Percentiles rank a stretch among this genome's conserved stretches.
These are phyloP conservation scores for Dendronephthya gigantea DNA, from an alignment of 64 coral and sea anemone genomes.

Conservation along the genomic window DNA sequence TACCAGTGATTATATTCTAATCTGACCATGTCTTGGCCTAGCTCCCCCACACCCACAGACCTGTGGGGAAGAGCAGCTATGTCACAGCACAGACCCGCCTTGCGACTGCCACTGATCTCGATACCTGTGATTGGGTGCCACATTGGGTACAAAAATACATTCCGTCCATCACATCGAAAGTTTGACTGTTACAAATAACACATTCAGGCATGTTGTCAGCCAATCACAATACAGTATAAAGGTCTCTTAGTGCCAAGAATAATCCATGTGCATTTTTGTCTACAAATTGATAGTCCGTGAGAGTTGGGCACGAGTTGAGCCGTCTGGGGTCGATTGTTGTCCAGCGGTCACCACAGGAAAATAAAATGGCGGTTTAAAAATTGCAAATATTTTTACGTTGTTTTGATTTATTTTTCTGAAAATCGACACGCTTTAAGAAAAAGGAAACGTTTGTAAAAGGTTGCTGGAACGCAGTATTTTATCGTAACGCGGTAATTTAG, in stretches of 20 bases:
- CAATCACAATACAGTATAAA: neutral
- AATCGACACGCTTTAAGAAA: neutral
- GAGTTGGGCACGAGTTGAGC: neutral
- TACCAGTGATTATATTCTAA: too few relatives aligned
- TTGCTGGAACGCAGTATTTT: neutral
- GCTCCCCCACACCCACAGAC: too few relatives aligned
- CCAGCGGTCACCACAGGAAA: neutral
- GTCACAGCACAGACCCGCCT: too few relatives aligned
- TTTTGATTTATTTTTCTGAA: neutral
- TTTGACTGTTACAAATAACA: constrained; percentile 26
- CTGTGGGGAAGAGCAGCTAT: too few relatives aligned
- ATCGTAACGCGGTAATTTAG: neutral
- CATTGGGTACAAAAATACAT: constrained; percentile 33
- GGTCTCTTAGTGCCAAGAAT: neutral
- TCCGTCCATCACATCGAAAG: constrained; percentile 27
- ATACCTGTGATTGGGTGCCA: constrained; percentile 40
- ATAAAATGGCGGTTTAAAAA: neutral
- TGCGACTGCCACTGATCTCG: neutral
- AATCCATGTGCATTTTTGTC: neutral
- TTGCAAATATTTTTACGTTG: neutral
- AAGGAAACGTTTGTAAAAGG: neutral
- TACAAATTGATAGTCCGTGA: neutral
- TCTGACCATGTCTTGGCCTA: too few relatives aligned
- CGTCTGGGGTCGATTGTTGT: neutral
- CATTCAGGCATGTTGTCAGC: constrained; percentile 16